Evolutionary conservation across 2,113 vertebrate species (phyloP), one percentile per base, ranked within the genome.

Genomic region (Oncorhynchus clarkii): DNA sequence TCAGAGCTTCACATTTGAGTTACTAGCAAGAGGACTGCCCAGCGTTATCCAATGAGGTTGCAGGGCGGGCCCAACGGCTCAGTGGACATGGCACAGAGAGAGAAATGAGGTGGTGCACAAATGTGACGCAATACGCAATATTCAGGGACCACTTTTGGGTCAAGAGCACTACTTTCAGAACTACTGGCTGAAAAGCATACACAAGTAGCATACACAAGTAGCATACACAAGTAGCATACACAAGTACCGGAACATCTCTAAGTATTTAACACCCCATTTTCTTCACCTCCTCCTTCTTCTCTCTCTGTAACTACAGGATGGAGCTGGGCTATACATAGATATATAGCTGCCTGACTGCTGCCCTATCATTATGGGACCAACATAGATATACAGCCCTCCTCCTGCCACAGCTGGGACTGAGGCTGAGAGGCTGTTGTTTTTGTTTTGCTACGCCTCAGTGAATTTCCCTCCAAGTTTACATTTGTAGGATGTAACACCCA

Each of bases 301-400:
- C 76, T 79, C 71, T 45, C 60, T 64, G 2, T 5, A 49, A 81
- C 73, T 80, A 66, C 11, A 69, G 78, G 72, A 64, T 22, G 57
- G 64, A 16, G 65, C 26, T 64, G 70, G 67, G 34, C 73, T 84
- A 84, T 75, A 80, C 78, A 81, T 76, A 83, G 82, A 83, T 3
- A 45, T 45, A 45, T 45, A 45, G 39, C 39, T 12, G 39, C 39
- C 39, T 45, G 39, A 45, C 67, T 74, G 71, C 82, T 73, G 22
- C 70, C 57, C 86, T 80, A 80, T 85, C 73, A 88, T 88, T 83
- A 88, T 70, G 1, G 74, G 67, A 49, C 76, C 51, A 77, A 67
- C 73, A 70, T 31, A 73, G 65, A 75, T 71, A 26, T 1, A 27
- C 74, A 73, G 27, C 27, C 22, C 48, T 60, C 49, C 39, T 45